Evolutionary conservation across 2,113 vertebrate genomes (phyloP).

Genomic region (Potamarius usumacintae): DNA sequence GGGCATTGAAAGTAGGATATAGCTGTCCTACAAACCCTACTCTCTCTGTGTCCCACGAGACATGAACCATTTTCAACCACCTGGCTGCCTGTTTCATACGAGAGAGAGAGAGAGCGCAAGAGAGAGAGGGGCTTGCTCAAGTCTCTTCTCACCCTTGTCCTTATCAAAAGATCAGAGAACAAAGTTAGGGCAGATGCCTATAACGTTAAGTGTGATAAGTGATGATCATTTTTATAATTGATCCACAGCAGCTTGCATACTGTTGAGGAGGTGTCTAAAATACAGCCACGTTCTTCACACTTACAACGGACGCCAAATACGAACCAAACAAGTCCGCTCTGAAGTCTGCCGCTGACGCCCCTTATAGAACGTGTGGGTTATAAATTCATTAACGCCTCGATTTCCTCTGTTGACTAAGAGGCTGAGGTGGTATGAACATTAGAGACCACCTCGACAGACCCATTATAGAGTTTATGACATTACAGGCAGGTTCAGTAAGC

Average conservation of each 20-base stretch:
- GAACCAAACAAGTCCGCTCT: slow-evolving; percentile 2
- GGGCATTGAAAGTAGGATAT: slow-evolving; percentile 81
- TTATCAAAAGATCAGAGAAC: neutral
- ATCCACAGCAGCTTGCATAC: neutral
- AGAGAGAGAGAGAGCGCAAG: slow-evolving; percentile 17
- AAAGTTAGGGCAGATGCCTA: neutral
- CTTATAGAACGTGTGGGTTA: neutral
- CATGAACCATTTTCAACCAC: slow-evolving; percentile 77
- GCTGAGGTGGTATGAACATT: slow-evolving; percentile 25
- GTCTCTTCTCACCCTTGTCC: slow-evolving; percentile 30
- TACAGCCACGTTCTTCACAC: neutral
- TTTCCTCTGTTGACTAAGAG: slow-evolving; percentile 30
- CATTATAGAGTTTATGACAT: slow-evolving; percentile 24
- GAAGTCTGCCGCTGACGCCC: neutral
- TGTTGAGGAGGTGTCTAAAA: neutral
- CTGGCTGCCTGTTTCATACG: slow-evolving; percentile 60
- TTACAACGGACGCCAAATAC: neutral
- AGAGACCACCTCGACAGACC: neutral
- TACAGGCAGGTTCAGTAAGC: slow-evolving; percentile 19
- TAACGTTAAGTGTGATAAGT: neutral
- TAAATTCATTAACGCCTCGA: slow-evolving; percentile 9
- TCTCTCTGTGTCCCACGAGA: slow-evolving; percentile 65
- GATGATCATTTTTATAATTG: neutral
- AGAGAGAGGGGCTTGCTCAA: slow-evolving; percentile 8
- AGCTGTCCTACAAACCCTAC: slow-evolving; percentile 77